A percentile compares a stretch with the other conserved stretches of the same genome.
Evolutionary conservation across 2,113 vertebrate genomes (phyloP).

Genomic region (Zapus hudsonius): DNA sequence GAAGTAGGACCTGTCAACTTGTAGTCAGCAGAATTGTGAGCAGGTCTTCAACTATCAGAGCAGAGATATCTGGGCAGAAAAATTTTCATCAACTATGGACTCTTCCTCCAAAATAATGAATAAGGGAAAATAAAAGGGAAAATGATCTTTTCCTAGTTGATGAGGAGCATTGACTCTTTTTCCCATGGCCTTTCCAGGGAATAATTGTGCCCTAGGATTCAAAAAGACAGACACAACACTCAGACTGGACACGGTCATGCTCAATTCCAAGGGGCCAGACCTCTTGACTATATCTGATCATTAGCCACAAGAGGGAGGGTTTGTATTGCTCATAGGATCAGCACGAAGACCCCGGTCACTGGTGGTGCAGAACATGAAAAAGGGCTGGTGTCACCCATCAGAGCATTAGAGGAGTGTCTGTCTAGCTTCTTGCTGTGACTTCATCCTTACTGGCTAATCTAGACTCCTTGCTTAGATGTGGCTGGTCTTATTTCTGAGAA

Average conservation of each 20-base stretch:
- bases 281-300: background rate
- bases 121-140: background rate
- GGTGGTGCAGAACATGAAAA: background rate
- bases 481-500: background rate
- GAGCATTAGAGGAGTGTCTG: accelerated
- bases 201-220: background rate
- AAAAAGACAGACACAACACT: background rate
- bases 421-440: background rate
- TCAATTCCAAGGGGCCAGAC: background rate
- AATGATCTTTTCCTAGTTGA: background rate
- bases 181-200: background rate
- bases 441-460: background rate
- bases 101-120: background rate
- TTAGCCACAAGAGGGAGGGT: background rate
- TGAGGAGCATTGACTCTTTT: background rate
- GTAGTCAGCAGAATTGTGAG: background rate
- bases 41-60: background rate
- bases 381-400: background rate
- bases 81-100: background rate
- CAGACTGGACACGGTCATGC: background rate
- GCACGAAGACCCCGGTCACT: background rate
- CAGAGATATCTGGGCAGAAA: background rate
- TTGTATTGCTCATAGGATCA: background rate
- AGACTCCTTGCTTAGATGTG: background rate
- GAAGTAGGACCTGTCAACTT: background rate